Percentiles rank a stretch among this genome's conserved stretches.
Evolutionary conservation across 2,113 vertebrate genomes (phyloP).

Genomic region (Trichechus manatus): DNA sequence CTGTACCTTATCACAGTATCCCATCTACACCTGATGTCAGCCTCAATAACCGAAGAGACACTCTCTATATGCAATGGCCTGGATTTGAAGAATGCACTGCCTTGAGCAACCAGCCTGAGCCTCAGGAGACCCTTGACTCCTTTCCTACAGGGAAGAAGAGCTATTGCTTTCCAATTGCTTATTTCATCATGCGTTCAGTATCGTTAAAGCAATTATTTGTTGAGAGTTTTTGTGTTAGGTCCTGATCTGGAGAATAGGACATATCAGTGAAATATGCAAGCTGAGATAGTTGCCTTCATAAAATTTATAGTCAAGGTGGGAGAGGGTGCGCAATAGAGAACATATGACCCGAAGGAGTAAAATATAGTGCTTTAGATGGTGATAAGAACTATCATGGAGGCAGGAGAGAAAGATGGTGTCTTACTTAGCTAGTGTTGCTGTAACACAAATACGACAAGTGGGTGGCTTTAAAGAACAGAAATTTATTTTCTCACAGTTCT

Average conservation of each 20-base stretch:
- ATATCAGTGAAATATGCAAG: not conserved
- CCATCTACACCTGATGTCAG: not conserved
- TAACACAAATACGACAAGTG: too few relatives aligned
- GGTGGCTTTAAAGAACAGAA: too few relatives aligned
- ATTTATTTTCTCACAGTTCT: too few relatives aligned
- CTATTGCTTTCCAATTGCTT: not conserved
- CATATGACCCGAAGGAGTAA: not conserved
- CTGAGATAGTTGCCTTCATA: too few relatives aligned
- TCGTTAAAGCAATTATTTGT: not conserved
- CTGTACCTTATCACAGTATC: too few relatives aligned
- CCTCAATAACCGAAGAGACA: not conserved
- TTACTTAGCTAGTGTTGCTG: too few relatives aligned
- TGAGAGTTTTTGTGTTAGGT: not conserved
- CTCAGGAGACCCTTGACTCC: not conserved
- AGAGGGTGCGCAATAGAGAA: not conserved
- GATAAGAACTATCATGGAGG: not conserved
- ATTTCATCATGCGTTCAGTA: too few relatives aligned
- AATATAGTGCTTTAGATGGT: not conserved
- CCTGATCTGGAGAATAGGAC: too few relatives aligned
- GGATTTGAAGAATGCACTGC: not conserved
- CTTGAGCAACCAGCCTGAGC: not conserved
- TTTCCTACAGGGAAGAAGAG: not conserved
- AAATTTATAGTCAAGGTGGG: fast-evolving
- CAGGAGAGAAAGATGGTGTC: not conserved
- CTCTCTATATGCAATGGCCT: too few relatives aligned